Evolutionary conservation across 2,888 invertebrate species (phyloP), one percentile per base, ranked within the genome.

Genomic region (Blera fallax): DNA sequence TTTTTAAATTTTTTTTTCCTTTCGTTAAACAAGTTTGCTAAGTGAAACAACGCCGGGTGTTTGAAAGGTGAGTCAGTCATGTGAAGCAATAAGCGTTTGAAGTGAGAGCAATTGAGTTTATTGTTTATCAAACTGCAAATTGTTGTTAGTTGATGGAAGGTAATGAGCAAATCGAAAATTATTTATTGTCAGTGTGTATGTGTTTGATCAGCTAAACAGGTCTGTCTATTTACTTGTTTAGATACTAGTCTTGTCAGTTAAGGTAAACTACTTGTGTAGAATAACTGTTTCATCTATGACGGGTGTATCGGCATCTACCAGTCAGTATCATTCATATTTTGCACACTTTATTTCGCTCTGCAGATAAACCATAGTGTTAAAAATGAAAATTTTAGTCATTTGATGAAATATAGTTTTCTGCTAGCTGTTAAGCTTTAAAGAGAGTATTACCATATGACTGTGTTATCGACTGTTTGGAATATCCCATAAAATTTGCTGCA

Each of bases 11-110:
- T 24, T 34, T 52, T 70, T 29, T 14, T 40, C n/a, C 6, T 29
- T 43, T 70, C 24, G 8, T 11, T 16, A 69, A 69, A 69, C 54
- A 21, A 70, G 43, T 45, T 56, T 45, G 18, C n/a, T 32, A 10
- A 32, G 56, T 45, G n/a, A 69, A 18, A 40, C 29, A 45, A 54
- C 43, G 8, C 18, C 16, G 37, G 24, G 14, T 67, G 40, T 40
- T 52, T 40, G 27, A 52, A 67, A 16, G 43, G 45, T 45, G 45
- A 45, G 18, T 56, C 27, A 54, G 50, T n/a, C 37, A 14, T 29
- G 65, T 67, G 52, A 65, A 24, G 65, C 21, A 65, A 54, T 40
- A 40, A 34, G 11, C 29, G 24, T 24, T 16, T 54, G 52, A 52
- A 54, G 52, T 67, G 24, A 34, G 24, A 67, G 37, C 29, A 52